Evolutionary conservation across 2,888 invertebrate species (phyloP), one percentile per base, ranked within the genome.

Genomic region (Neria commutata): DNA sequence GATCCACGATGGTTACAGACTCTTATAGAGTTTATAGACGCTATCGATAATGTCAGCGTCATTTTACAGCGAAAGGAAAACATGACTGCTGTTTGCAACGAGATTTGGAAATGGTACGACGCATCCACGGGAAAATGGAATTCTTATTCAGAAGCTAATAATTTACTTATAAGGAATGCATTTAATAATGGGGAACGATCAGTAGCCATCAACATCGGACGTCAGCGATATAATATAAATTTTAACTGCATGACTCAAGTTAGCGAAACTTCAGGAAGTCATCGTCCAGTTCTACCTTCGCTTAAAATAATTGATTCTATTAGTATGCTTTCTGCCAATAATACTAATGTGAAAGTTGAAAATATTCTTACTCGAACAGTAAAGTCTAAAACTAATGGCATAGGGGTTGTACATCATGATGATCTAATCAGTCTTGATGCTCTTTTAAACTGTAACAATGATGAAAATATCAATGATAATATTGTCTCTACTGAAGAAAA

Each of bases 71-170:
- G 91, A 23, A 88, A 88, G 68, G 82, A 85, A 47, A 83, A 86
- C 24, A 87, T 90, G 85, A 86, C 88, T 61, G 76, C 83, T 40
- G 84, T 85, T 1, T 87, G 88, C 1, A 86, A 83, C 40, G 82
- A 86, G 47, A 77, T 83, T 2, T 93, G 93, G 93, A 89, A 91
- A 69, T 93, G 92, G 91, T 92, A 90, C 77, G 92, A 94, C 78
- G 85, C 91, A 51, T 87, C 88, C n/a, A 87, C 88, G 11, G 91
- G 91, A 3, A 88, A 89, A 72, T 94, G 93, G 93, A 89, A 88
- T 62, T 83, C 87, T 17, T 93, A 92, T 75, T 88, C 89, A 0
- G 82, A 85, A 3, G 80, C 84, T 6, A 91, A 91, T 71, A 92
- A 92, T 76, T 87, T 88, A 70, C 81, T 88, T 1, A 91, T 93